Evolutionary conservation across 2,888 invertebrate species (phyloP), one percentile per base, ranked within the genome.

Genomic region (Hypomecis punctinalis): DNA sequence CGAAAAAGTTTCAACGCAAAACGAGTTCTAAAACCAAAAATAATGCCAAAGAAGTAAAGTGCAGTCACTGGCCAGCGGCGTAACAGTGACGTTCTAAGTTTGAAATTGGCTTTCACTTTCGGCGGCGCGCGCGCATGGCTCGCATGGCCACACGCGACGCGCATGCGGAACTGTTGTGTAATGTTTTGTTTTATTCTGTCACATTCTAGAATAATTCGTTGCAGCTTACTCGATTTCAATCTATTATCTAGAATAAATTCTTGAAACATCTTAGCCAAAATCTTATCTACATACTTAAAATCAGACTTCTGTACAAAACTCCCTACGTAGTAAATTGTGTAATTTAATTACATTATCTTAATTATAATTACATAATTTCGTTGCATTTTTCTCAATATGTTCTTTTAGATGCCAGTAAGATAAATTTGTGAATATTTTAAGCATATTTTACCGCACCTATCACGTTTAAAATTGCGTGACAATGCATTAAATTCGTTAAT

Each of bases 91-190:
- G 84, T 80, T 78, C 71, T 68, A 75, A 73, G 79, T 80, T 82
- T 79, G 76, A 78, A 82, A 81, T 76, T 74, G 77, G 82, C 86
- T 86, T 86, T 86, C 86, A 86, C 86, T 86, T 78, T 83, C 82
- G 70, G 70, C 68, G 73, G 70, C 61, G 65, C 69, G 64, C 46
- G 67, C 55, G 69, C 67, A 60, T 59, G 61, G 59, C 65, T 61
- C 9, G 61, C 65, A 61, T 61, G 65, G 57, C 33, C 69, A 73
- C 68, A 65, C 67, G 68, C 61, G 62, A 47, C 61, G 45, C 43
- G 59, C 58, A 54, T 61, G 47, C 49, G 58, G 55, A 63, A 58
- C 43, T 49, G 39, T 63, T 63, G 42, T 59, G 48, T 43, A 37
- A 61, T 39, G 10, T 39, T 56, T 39, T 47, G 39, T 56, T 39